Conservation (phyloP, 2,113 vertebrate genomes). For the Peromyscus maniculatus region DNA sequence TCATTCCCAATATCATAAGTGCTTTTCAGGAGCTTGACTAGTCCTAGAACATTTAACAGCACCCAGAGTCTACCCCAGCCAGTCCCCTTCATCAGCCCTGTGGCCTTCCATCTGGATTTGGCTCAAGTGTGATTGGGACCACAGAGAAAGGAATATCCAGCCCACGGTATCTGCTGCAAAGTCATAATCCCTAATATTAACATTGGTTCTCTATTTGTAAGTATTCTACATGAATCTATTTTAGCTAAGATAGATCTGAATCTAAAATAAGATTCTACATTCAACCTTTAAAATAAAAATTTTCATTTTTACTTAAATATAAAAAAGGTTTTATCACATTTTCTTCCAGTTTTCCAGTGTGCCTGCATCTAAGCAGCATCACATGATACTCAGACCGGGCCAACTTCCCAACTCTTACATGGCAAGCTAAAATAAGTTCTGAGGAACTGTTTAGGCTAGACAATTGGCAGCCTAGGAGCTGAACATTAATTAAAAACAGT, state of each 20-base stretch:
- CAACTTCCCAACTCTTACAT: neutral
- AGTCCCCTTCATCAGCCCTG: neutral
- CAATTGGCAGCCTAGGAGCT: neutral
- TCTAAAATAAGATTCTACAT: constrained; percentile 17
- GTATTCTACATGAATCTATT: neutral
- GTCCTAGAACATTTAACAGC: neutral
- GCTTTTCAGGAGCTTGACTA: neutral
- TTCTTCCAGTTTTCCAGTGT: constrained; percentile 10
- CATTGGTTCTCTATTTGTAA: neutral
- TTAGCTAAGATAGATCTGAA: constrained; percentile 17
- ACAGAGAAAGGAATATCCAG: neutral
- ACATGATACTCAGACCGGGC: neutral
- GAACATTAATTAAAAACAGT: neutral
- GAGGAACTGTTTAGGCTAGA: neutral
- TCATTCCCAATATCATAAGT: neutral
- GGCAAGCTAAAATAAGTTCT: constrained; percentile 12
- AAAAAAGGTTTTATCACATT: neutral
- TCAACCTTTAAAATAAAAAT: constrained; percentile 29
- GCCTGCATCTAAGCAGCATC: neutral
- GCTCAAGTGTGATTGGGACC: neutral
- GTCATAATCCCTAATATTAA: neutral
- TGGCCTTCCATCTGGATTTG: constrained; percentile 5
- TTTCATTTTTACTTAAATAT: neutral
- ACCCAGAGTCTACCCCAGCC: neutral
- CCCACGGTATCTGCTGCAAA: neutral